Conservation (phyloP, 2,888 invertebrate genomes). For the Heteromyza rotundicornis region DNA sequence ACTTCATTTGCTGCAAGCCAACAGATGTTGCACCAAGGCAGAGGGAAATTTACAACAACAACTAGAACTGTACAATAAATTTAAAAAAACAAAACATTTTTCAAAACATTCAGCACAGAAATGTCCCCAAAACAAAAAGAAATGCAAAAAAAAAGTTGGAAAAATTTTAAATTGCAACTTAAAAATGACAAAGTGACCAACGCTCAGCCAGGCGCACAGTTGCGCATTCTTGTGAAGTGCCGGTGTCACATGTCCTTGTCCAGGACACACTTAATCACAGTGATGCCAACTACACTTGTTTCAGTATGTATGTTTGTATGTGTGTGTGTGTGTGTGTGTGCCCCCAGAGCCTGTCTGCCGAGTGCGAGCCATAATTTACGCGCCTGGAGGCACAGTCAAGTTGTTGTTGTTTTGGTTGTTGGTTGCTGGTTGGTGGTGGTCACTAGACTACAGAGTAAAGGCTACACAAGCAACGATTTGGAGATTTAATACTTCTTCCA, state of each 20-base stretch:
- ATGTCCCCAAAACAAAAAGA: neutral
- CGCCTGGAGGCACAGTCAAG: constrained; percentile 9
- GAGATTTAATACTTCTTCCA: too few relatives aligned
- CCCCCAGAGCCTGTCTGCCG: too few relatives aligned
- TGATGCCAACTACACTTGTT: constrained; percentile 37
- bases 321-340: too few relatives aligned
- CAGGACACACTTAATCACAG: constrained; percentile 48
- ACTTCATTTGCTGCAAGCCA: constrained; percentile 19
- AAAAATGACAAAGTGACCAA: constrained; percentile 48
- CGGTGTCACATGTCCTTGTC: constrained; percentile 20
- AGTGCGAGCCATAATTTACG: constrained; percentile 21
- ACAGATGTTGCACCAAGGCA: neutral
- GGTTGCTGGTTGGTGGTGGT: too few relatives aligned
- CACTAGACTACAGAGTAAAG: neutral
- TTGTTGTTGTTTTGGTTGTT: neutral
- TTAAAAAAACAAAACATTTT: constrained; percentile 1
- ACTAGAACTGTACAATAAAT: constrained; percentile 1
- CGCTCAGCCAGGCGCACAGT: constrained; percentile 32
- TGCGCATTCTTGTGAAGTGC: neutral
- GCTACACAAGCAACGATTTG: too few relatives aligned
- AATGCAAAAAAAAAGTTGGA: constrained; percentile 3
- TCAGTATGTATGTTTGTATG: too few relatives aligned
- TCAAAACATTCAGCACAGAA: too few relatives aligned
- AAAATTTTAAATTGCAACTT: constrained; percentile 49
- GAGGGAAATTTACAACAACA: neutral